Evolutionary conservation across 2,797 vertebrate species (phyloP).

Genomic region (Enteromius anoplus): DNA sequence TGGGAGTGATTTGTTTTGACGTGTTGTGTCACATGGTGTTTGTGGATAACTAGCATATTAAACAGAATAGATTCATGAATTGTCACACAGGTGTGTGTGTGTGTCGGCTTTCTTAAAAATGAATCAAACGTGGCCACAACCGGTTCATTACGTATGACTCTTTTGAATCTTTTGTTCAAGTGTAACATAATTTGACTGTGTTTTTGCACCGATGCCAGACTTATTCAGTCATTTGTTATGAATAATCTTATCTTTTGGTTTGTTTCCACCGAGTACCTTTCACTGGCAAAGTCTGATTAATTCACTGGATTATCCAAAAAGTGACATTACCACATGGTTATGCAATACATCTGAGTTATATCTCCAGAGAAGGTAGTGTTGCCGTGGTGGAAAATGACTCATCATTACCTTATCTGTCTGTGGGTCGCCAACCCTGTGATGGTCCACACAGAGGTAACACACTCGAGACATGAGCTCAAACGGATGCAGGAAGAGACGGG

Average conservation of each 20-base stretch:
- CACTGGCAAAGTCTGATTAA: neutral
- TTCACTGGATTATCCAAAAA: slow-evolving; percentile 17
- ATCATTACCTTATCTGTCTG: slow-evolving; percentile 88
- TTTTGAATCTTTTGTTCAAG: neutral
- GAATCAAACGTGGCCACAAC: neutral
- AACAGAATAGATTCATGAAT: neutral
- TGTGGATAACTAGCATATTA: neutral
- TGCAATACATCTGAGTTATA: neutral
- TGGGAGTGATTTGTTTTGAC: neutral
- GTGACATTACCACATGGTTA: slow-evolving; percentile 19
- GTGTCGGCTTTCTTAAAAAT: neutral
- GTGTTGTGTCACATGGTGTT: neutral
- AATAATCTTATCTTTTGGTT: slow-evolving; percentile 13
- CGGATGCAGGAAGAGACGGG: slow-evolving; percentile 91
- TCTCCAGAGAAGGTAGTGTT: neutral
- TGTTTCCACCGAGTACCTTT: neutral
- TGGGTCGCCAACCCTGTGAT: slow-evolving; percentile 88
- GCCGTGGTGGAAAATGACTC: neutral
- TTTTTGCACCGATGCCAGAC: slow-evolving; percentile 2
- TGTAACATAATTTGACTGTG: neutral
- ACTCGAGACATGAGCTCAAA: slow-evolving; percentile 92
- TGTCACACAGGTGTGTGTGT: neutral
- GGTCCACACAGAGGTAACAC: slow-evolving; percentile 92
- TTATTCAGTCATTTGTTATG: slow-evolving; percentile 13
- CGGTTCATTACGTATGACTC: neutral